Conservation (phyloP, 37 sponge, comb jelly and placozoan genomes). For the Cladorhizidae sp. region DNA sequence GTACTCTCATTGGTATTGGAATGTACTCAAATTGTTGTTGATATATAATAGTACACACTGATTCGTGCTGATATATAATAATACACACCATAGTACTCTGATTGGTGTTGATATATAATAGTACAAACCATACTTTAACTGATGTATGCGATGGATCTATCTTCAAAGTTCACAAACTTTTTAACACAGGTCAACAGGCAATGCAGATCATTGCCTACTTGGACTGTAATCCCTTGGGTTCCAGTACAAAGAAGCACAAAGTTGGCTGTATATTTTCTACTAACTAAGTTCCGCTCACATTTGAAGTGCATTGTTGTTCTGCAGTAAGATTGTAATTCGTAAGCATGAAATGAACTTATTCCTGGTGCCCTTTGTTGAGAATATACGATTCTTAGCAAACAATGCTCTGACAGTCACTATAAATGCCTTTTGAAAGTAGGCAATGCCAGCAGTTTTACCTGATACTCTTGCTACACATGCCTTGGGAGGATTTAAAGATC, state of each 20-base stretch:
- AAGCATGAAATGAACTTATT: constrained; percentile 20
- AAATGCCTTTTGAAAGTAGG: not conserved
- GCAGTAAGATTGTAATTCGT: not conserved
- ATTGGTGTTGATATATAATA: too few relatives aligned
- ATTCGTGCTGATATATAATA: too few relatives aligned
- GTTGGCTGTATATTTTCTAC: constrained; percentile 6
- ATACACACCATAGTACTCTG: too few relatives aligned
- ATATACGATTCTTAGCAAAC: not conserved
- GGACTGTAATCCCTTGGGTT: constrained; percentile 22
- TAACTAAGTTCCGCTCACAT: constrained; percentile 12
- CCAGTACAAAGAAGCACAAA: not conserved
- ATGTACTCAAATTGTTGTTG: too few relatives aligned
- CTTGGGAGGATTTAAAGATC: constrained; percentile 31
- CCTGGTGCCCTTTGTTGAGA: constrained; percentile 11
- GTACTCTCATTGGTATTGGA: too few relatives aligned
- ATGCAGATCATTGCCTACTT: constrained; percentile 19
- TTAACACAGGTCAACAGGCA: not conserved
- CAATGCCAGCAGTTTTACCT: not conserved
- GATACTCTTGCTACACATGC: not conserved
- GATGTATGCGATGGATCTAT: constrained; percentile 25
- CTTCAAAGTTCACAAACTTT: not conserved
- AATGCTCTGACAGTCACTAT: constrained; percentile 6
- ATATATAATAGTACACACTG: too few relatives aligned
- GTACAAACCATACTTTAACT: constrained; percentile 19
- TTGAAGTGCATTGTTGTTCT: constrained; percentile 10